Percentiles rank a stretch among this genome's conserved stretches.
Conservation (phyloP, 2,797 vertebrate species). For the Pogoniulus pusillus region DNA sequence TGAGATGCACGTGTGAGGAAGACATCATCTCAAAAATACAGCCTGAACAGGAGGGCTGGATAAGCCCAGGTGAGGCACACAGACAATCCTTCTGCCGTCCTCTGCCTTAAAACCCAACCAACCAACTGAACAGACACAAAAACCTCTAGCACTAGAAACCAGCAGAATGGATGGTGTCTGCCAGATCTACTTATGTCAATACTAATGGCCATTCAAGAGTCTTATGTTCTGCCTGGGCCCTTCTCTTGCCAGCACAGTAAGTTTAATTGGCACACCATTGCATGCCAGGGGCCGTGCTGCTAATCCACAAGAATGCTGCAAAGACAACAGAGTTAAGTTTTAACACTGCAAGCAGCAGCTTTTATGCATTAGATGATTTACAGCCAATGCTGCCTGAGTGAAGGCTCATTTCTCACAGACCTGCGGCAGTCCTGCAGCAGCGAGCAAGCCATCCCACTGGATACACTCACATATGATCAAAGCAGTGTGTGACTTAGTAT, state of each 20-base stretch:
- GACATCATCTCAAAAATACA: neutral
- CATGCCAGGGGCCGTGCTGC: neutral
- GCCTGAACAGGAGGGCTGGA: neutral
- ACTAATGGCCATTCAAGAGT: neutral
- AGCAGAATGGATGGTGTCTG: neutral
- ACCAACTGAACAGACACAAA: neutral
- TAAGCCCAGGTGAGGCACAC: neutral
- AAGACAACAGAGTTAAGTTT: neutral
- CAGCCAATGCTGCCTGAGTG: neutral
- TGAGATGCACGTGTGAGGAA: neutral
- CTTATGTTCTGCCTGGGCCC: neutral
- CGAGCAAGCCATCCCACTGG: neutral
- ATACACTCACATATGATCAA: neutral
- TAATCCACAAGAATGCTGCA: neutral
- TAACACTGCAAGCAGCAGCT: neutral
- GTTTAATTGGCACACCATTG: neutral
- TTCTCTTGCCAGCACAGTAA: neutral
- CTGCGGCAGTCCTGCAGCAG: neutral
- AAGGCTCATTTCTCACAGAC: neutral
- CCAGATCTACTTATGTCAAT: neutral
- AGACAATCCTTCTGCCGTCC: neutral
- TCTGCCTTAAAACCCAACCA: neutral
- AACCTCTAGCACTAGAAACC: fast-evolving
- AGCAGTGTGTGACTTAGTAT: neutral
- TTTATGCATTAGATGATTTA: neutral